These are phyloP conservation scores for Garrulus glandarius DNA, from an alignment of 2,797 vertebrate genomes.

Conservation along the genomic window DNA sequence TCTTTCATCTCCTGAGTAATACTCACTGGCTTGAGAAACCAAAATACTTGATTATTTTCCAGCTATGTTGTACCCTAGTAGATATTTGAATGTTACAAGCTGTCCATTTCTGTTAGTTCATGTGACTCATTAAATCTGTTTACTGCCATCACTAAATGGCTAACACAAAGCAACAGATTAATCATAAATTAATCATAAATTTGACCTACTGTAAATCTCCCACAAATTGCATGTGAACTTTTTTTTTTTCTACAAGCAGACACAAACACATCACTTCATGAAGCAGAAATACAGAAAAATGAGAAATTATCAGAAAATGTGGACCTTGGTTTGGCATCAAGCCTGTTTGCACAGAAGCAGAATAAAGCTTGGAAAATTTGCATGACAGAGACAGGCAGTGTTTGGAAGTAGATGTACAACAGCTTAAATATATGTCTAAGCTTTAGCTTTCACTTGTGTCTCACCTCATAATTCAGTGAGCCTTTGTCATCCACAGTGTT, in stretches of 20 bases:
- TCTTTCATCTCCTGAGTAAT: not conserved
- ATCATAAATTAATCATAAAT: conserved; percentile 37
- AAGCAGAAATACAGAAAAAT: not conserved
- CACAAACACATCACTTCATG: not conserved
- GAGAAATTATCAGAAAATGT: not conserved
- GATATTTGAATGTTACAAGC: not conserved
- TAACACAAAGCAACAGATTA: conserved; percentile 31
- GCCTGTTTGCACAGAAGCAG: not conserved
- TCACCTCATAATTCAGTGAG: not conserved
- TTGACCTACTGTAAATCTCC: conserved; percentile 26
- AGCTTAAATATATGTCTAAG: not conserved
- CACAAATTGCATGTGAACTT: not conserved
- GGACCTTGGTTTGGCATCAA: not conserved
- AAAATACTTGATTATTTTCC: conserved; percentile 12
- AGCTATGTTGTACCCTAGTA: not conserved
- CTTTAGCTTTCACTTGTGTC: not conserved
- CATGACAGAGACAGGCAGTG: not conserved
- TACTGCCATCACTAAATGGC: conserved; percentile 11
- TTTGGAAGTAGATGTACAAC: not conserved
- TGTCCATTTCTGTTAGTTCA: not conserved
- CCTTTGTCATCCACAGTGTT: not conserved
- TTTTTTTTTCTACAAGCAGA: not conserved
- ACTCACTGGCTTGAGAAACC: conserved; percentile 1
- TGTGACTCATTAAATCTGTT: not conserved
- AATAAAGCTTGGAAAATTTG: not conserved